A percentile compares a stretch with the other conserved stretches of the same genome.
Conservation (phyloP, 2,888 invertebrate genomes). For the Agrypnus murinus region DNA sequence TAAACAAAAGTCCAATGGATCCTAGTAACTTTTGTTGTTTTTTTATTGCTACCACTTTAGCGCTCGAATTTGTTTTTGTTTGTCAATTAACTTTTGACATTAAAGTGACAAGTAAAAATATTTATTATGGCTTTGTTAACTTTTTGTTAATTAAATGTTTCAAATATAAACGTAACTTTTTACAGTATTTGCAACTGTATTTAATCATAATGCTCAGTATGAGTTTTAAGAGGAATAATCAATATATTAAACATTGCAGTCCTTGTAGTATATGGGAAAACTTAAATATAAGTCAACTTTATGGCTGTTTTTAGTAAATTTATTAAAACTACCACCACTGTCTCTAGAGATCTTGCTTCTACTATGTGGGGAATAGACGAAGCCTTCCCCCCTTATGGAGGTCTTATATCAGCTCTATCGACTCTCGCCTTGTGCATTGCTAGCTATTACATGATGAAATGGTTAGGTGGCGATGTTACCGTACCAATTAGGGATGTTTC, state of each 20-base stretch:
- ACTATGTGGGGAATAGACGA: constrained; percentile 60
- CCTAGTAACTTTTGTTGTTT: not conserved
- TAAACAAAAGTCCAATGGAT: not conserved
- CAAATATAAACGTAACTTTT: too few relatives aligned
- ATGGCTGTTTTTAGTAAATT: constrained; percentile 44
- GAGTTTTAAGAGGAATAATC: not conserved
- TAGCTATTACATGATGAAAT: constrained; percentile 69
- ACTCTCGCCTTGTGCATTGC: constrained; percentile 72
- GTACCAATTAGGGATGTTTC: constrained; percentile 73
- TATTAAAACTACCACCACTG: not conserved
- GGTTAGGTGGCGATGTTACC: constrained; percentile 70
- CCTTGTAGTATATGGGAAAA: not conserved
- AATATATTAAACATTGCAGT: too few relatives aligned
- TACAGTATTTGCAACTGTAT: too few relatives aligned
- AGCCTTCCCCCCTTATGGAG: constrained; percentile 62
- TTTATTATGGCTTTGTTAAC: not conserved
- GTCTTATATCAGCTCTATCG: constrained; percentile 70
- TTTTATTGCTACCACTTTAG: constrained; percentile 3
- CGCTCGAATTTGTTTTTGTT: constrained; percentile 41
- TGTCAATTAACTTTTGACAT: constrained; percentile 21
- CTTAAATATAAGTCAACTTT: constrained; percentile 62
- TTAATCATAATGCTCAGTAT: not conserved
- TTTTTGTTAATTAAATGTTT: too few relatives aligned
- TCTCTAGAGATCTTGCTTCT: not conserved
- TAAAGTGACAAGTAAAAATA: constrained; percentile 8